phyloP scores from a whole-genome alignment of 2,888 invertebrate species.

The Alsophila aescularia region DNA sequence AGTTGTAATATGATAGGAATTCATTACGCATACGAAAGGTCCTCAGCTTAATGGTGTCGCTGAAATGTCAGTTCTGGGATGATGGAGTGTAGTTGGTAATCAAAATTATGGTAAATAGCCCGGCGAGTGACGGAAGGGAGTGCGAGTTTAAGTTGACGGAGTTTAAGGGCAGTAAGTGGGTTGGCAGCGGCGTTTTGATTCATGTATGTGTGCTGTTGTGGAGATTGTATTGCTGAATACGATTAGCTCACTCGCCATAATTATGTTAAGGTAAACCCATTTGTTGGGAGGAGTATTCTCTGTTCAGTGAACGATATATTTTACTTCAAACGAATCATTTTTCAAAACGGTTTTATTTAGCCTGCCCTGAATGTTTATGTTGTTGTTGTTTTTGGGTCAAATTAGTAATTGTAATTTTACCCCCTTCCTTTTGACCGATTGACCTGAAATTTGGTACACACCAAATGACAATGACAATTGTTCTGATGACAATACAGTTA shows the following conservation, averaged over 20 bases:
- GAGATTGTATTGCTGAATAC: neutral
- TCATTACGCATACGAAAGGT: slow-evolving; percentile 68
- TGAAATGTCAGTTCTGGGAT: slow-evolving; percentile 49
- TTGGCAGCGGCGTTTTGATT: slow-evolving; percentile 11
- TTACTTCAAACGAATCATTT: too few species aligned
- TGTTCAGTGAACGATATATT: too few species aligned
- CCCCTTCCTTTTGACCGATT: too few species aligned
- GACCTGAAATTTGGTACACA: too few species aligned
- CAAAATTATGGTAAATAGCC: slow-evolving; percentile 32
- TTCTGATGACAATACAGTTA: too few species aligned
- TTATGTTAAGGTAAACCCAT: neutral
- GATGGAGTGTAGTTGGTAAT: slow-evolving; percentile 34
- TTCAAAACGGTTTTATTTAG: too few species aligned
- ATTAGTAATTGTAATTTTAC: too few species aligned
- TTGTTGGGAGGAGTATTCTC: too few species aligned
- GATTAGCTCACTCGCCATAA: neutral
- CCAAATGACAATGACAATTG: too few species aligned
- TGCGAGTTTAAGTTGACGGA: slow-evolving; percentile 17
- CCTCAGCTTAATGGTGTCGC: slow-evolving; percentile 47
- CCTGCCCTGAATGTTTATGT: too few species aligned
- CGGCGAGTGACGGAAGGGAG: slow-evolving; percentile 15
- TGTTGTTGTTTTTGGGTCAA: too few species aligned
- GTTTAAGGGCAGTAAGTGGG: slow-evolving; percentile 9
- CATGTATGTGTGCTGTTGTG: slow-evolving; percentile 4
- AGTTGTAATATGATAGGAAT: slow-evolving; percentile 56